phyloP scores from a whole-genome alignment of 1,140 invertebrate species.

The Drosophila mojavensis region DNA sequence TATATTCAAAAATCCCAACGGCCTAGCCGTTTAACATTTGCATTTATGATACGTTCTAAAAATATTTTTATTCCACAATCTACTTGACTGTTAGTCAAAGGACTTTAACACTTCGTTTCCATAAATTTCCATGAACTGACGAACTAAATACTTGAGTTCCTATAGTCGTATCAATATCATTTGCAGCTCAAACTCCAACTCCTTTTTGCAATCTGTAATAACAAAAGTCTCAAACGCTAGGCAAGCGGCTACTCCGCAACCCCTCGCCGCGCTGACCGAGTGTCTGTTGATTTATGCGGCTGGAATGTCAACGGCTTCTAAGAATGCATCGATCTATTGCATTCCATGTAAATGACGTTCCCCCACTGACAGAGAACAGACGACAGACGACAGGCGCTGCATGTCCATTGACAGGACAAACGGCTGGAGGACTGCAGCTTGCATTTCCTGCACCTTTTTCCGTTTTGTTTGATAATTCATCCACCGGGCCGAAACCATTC shows the following conservation, averaged over 20 bases:
- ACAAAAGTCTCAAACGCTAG: not conserved
- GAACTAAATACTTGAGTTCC: not conserved
- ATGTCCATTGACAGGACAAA: constrained; percentile 48
- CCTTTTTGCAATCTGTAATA: constrained; percentile 18
- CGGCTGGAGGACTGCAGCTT: constrained; percentile 51
- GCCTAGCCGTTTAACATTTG: no score
- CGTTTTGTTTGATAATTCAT: constrained; percentile 11
- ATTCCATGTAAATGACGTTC: constrained; percentile 61
- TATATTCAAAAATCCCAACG: no score
- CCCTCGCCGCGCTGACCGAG: not conserved
- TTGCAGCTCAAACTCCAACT: not conserved
- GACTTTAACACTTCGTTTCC: not conserved
- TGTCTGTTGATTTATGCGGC: constrained; percentile 58
- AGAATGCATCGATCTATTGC: constrained; percentile 67
- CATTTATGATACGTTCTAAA: no score
- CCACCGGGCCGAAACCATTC: constrained; percentile 26
- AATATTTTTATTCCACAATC: not conserved
- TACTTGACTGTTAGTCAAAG: not conserved
- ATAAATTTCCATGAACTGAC: not conserved
- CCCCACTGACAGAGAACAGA: constrained; percentile 33
- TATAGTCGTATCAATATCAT: constrained; percentile 5
- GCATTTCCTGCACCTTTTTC: constrained; percentile 59
- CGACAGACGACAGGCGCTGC: constrained; percentile 22
- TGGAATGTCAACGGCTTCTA: constrained; percentile 57
- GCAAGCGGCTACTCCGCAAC: not conserved